phyloP scores from a whole-genome alignment of 2,113 vertebrate genomes.

The Euleptes europaea region DNA sequence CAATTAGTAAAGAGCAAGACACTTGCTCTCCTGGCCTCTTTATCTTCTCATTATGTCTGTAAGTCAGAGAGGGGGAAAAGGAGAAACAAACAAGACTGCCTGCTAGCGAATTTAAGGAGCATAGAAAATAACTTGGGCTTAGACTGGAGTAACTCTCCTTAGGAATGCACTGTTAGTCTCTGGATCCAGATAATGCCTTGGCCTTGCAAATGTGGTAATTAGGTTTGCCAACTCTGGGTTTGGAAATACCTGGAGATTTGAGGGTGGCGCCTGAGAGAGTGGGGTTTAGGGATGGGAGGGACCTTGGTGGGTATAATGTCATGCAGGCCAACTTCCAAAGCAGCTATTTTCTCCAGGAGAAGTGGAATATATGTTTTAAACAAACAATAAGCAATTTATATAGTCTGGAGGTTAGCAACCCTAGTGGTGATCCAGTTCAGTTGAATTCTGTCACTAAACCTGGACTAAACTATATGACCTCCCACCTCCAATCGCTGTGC shows the following conservation, averaged over 20 bases:
- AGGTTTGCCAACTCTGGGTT: too few relatives aligned
- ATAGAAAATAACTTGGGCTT: background rate
- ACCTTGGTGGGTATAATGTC: too few relatives aligned
- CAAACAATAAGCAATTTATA: too few relatives aligned
- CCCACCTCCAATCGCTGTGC: background rate
- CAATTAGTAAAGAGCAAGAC: background rate
- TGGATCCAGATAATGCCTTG: background rate
- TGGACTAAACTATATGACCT: background rate
- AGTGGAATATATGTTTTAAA: too few relatives aligned
- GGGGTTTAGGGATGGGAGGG: too few relatives aligned
- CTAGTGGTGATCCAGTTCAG: background rate
- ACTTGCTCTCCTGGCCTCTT: background rate
- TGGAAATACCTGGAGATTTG: too few relatives aligned
- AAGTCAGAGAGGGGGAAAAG: background rate
- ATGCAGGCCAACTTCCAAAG: too few relatives aligned
- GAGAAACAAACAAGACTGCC: background rate
- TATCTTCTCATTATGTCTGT: background rate
- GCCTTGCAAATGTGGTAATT: background rate
- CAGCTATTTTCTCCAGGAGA: too few relatives aligned
- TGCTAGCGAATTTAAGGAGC: background rate
- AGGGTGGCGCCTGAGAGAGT: too few relatives aligned
- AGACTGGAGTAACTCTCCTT: too few relatives aligned
- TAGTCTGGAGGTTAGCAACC: too few relatives aligned
- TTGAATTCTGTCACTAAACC: background rate
- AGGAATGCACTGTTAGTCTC: too few relatives aligned